Evolutionary conservation across 1,140 invertebrate species (phyloP).

Genomic region (Temnothorax curvispinosus): DNA sequence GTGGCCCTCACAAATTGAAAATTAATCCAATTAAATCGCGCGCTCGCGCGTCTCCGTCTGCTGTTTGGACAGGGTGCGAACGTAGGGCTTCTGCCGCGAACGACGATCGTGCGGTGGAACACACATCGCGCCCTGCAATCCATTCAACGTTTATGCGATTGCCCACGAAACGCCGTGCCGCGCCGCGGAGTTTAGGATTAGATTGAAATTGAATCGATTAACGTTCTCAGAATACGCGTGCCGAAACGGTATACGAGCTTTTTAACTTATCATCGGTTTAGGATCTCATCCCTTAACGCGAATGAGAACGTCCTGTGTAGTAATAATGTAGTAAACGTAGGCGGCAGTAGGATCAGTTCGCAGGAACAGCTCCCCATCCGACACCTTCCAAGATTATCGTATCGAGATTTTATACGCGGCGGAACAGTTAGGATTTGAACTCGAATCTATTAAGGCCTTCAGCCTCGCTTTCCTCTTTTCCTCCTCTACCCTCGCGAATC

Average conservation of each 20-base stretch:
- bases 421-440: not conserved
- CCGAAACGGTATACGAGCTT: not conserved
- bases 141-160: not conserved
- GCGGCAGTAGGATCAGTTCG: not conserved
- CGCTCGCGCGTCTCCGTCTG: not conserved
- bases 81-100: constrained; percentile 51
- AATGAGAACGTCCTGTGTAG: not conserved
- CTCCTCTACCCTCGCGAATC: not conserved
- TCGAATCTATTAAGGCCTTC: not conserved
- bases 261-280: not conserved
- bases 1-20: constrained; percentile 71
- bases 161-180: not conserved
- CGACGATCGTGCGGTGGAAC: too few relatives aligned
- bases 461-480: not conserved
- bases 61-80: constrained; percentile 65
- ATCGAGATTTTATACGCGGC: not conserved
- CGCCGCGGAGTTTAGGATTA: not conserved
- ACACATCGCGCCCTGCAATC: not conserved
- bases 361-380: not conserved
- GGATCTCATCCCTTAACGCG: too few relatives aligned
- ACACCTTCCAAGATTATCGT: not conserved
- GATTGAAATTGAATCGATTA: constrained; percentile 10
- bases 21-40: constrained; percentile 71
- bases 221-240: not conserved
- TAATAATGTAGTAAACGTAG: not conserved